Evolutionary conservation across 2,113 vertebrate genomes (phyloP), one percentile per base, ranked within the genome.

Genomic region (Triplophysa dalaica): DNA sequence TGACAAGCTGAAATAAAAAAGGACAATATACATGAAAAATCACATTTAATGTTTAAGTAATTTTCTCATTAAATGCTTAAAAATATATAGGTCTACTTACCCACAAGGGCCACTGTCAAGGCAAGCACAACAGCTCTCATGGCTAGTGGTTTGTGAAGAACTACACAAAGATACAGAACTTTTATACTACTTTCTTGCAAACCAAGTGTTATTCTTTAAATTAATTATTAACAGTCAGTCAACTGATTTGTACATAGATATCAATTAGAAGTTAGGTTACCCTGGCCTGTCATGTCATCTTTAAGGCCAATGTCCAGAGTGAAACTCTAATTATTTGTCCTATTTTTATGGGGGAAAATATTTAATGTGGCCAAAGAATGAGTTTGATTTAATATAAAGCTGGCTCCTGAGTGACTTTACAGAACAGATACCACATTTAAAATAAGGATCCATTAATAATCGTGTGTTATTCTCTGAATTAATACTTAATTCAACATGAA

Each of bases 41-140:
- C 2, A 0, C 10, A 48, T 2, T 1, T 72, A 38, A 38, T 38
- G 7, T 6, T 0, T 5, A 33, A 33, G 33, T 38, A 7, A 6
- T 38, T 38, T 38, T 38, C 61, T 9, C 61, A 8, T 63, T 72
- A 29, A 56, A 38, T 17, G 19, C 19, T 82, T n/a, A 26, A 0
- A 0, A 3, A 1, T 0, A 74, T 85, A 12, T 9, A 79, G 3
- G 26, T 1, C 58, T n/a, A 88, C 95, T 94, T 89, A 96, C 95
- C 93, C 88, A 91, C 95, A 16, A 95, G 84, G 87, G 92, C 91
- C 85, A 96, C 79, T 62, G 69, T 83, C 81, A 96, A 82, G 24
- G 89, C 86, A 24, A 97, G 88, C 72, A 93, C 72, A 86, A 95
- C 87, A 73, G 73, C 90, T 92, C 87, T 95, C 95, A 96, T 96